Evolutionary conservation across 2,797 vertebrate genomes (phyloP), one percentile per base, ranked within the genome.

Genomic region (Nyctalus aviator): DNA sequence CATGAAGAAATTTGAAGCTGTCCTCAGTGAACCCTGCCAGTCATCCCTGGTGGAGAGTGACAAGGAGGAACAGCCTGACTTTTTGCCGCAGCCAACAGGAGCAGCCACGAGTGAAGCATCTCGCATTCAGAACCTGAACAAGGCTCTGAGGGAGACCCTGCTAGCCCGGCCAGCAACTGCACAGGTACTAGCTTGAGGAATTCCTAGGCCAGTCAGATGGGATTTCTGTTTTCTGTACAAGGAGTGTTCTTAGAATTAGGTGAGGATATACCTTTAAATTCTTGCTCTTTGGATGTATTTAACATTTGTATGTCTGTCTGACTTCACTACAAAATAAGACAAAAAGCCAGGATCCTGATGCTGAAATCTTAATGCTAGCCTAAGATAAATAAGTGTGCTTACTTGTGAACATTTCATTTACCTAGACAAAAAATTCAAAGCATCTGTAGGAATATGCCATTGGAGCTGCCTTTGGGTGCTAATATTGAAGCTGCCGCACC

Each of bases 1-100:
- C 97, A 99, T 99, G 96, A 99, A 98, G 98, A 99, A 99, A 97
- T 99, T 99, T 96, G 99, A 99, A 97, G 98, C 97, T 62, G 98
- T 98, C 53, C 97, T 99, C 94, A 98, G 87, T 89, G 98, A 98
- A 79, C 99, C 99, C 0, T 99, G 99, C 95, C 96, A 25, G 35
- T 97, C 99, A 8, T 98, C 98, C 30, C 97, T 99, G 97, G 98
- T 99, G 93, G 99, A 99, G 95, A 98, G 98, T 95, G 98, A 98
- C 32, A 98, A 97, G 68, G 97, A 97, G 14, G 97, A 98, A 32
- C 98, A 97, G 44, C 92, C 98, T 88, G 98, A 99, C 97, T 97
- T 97, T 23, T 96, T 98, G 68, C 98, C 98, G 2, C 78, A 95
- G 73, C 97, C 98, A 57, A 94, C 98, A 37, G 98, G 97, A 41